phyloP scores from a whole-genome alignment of 2,797 vertebrate genomes.

The Coregonus sp. region DNA sequence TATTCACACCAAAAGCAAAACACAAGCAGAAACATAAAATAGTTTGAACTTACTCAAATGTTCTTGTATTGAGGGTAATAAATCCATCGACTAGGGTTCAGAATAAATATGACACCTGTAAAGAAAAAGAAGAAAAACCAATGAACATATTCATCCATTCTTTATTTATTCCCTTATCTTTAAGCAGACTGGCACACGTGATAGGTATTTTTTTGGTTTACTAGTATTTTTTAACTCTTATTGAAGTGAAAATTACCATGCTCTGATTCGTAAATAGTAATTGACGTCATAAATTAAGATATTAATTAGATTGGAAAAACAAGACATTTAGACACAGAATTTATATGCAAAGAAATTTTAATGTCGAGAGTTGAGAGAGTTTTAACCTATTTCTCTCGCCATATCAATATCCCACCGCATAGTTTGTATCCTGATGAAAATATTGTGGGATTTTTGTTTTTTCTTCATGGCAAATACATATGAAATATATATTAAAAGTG shows the following conservation, averaged over 20 bases:
- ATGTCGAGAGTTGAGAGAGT: background rate
- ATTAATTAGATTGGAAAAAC: background rate
- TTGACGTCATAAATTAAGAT: background rate
- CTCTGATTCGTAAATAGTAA: background rate
- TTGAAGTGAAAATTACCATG: background rate
- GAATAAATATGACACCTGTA: slow-evolving; percentile 67
- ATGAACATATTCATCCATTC: background rate
- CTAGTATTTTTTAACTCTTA: background rate
- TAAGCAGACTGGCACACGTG: background rate
- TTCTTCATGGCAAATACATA: no score
- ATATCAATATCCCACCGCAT: no score
- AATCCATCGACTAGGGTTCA: slow-evolving; percentile 76
- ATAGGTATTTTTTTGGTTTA: background rate
- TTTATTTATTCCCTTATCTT: background rate
- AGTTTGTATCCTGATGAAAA: no score
- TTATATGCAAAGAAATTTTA: background rate
- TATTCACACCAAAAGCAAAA: slow-evolving; percentile 1
- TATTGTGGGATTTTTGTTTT: no score
- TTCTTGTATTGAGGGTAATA: slow-evolving; percentile 71
- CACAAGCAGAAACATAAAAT: slow-evolving; percentile 10
- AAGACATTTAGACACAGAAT: background rate
- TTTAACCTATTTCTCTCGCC: background rate
- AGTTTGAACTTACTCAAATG: slow-evolving; percentile 71
- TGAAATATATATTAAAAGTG: no score
- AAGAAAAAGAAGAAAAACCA: slow-evolving; percentile 41